Evolutionary conservation across 2,888 invertebrate species (phyloP).

Genomic region (Antheraea assamensis): DNA sequence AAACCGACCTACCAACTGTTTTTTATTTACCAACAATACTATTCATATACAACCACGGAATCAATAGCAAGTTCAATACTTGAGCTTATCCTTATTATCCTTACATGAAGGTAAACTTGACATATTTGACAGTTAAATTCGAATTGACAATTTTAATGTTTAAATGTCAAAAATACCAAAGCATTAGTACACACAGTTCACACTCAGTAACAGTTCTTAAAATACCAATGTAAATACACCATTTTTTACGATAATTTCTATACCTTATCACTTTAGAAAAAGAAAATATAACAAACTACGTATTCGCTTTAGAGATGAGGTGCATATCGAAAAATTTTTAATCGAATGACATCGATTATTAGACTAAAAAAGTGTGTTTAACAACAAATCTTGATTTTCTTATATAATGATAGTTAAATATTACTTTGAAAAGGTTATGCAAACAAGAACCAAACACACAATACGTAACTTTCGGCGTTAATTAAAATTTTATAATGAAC

Average conservation of each 20-base stretch:
- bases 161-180: slow-evolving; percentile 11
- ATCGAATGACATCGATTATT: neutral
- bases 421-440: neutral
- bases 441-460: neutral
- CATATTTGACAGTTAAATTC: slow-evolving; percentile 15
- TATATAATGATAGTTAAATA: too few relatives aligned
- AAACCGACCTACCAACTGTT: slow-evolving; percentile 48
- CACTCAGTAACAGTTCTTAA: neutral
- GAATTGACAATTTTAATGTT: slow-evolving; percentile 9
- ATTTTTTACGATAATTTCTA: slow-evolving; percentile 10
- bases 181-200: neutral
- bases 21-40: slow-evolving; percentile 45
- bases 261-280: neutral
- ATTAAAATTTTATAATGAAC: neutral
- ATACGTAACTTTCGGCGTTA: neutral
- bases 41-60: slow-evolving; percentile 55
- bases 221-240: neutral
- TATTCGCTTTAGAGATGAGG: neutral
- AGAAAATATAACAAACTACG: neutral
- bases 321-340: neutral
- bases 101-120: neutral
- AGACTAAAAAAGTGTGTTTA: too few relatives aligned
- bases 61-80: slow-evolving; percentile 53
- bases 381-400: too few relatives aligned
- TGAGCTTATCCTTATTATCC: slow-evolving; percentile 48